These are phyloP conservation scores for Ahaetulla prasina DNA, from an alignment of 2,113 vertebrate genomes.

Conservation along the genomic window DNA sequence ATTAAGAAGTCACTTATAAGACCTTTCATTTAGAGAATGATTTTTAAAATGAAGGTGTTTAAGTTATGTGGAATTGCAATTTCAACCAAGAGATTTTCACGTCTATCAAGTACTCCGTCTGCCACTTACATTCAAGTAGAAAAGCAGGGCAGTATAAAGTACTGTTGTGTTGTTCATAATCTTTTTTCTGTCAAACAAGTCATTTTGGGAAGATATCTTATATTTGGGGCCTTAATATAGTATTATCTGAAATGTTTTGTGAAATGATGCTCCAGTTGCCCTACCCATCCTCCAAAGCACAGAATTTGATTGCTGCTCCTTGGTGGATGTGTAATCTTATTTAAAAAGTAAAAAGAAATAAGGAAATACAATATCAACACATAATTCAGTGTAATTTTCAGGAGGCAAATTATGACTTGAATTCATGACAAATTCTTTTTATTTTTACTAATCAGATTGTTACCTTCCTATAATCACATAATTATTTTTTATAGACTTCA, in stretches of 20 bases:
- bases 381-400: background rate
- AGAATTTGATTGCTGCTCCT: background rate
- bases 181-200: background rate
- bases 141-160: background rate
- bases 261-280: background rate
- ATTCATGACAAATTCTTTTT: conserved; percentile 17
- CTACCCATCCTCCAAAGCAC: background rate
- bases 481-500: conserved; percentile 18
- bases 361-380: background rate
- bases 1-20: background rate
- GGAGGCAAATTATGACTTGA: background rate
- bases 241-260: background rate
- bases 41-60: background rate
- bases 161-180: background rate
- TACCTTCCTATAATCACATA: background rate
- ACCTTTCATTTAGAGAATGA: background rate
- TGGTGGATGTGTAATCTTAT: background rate
- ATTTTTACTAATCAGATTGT: conserved; percentile 10
- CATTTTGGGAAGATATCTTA: background rate
- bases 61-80: background rate
- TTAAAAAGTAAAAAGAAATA: background rate
- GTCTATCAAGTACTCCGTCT: background rate
- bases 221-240: background rate
- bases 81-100: background rate
- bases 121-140: background rate